These are phyloP conservation scores for Pyxicephalus adspersus DNA, from an alignment of 2,113 vertebrate species.

Conservation along the genomic window DNA sequence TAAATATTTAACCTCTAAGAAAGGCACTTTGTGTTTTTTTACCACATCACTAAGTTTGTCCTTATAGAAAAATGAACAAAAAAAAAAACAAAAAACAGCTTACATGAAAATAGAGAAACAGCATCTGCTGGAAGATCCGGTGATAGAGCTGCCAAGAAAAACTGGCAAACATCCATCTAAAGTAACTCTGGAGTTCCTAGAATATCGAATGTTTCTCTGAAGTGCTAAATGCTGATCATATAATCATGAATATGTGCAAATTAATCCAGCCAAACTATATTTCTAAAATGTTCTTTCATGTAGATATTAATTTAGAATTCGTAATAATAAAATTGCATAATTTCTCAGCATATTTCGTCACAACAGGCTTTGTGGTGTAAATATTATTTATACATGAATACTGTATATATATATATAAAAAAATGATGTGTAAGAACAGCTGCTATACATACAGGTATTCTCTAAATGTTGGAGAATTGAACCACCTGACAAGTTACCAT, in stretches of 20 bases:
- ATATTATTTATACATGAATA: neutral
- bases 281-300: slow-evolving; percentile 31
- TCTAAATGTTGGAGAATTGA: too few relatives aligned
- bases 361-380: neutral
- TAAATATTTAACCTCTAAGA: neutral
- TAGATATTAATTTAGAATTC: slow-evolving; percentile 28
- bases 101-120: slow-evolving; percentile 59
- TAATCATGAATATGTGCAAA: slow-evolving; percentile 38
- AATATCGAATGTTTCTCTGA: slow-evolving; percentile 62
- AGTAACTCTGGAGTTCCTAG: slow-evolving; percentile 59
- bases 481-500: too few relatives aligned
- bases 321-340: neutral
- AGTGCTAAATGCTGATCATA: slow-evolving; percentile 37
- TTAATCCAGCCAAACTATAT: neutral
- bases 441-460: neutral
- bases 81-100: slow-evolving; percentile 55
- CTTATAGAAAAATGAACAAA: neutral
- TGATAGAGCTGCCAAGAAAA: slow-evolving; percentile 44
- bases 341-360: slow-evolving; percentile 26
- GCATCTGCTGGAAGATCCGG: slow-evolving; percentile 55
- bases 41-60: neutral
- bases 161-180: slow-evolving; percentile 38
- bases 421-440: neutral
- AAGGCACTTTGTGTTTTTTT: neutral
- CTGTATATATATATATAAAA: neutral